These are phyloP conservation scores for Odontomyia ornata DNA, from an alignment of 2,888 invertebrate genomes.

Conservation along the genomic window DNA sequence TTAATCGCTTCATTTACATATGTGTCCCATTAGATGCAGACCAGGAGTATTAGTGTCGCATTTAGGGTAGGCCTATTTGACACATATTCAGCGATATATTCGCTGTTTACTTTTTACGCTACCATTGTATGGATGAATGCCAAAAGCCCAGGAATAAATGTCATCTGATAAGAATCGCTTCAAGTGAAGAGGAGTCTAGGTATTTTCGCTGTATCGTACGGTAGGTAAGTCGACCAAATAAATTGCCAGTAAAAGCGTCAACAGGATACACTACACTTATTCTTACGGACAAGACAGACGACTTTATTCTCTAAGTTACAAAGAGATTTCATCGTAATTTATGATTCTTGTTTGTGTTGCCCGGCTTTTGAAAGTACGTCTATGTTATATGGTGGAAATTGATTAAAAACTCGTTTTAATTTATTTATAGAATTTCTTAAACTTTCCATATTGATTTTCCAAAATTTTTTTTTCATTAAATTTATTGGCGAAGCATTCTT, in stretches of 20 bases:
- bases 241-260: constrained; percentile 29
- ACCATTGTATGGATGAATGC: background rate
- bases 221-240: constrained; percentile 11
- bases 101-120: background rate
- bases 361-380: no score
- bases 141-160: background rate
- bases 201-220: background rate
- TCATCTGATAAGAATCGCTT: constrained; percentile 14
- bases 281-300: background rate
- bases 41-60: constrained; percentile 11
- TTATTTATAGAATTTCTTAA: no score
- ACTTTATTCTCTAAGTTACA: constrained; percentile 2
- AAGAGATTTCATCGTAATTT: constrained; percentile 11
- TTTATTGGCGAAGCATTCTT: no score
- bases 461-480: no score
- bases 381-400: no score
- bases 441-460: no score
- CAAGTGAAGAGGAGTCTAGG: background rate
- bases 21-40: background rate
- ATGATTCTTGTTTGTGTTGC: background rate
- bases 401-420: no score
- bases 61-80: background rate
- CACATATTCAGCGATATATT: background rate
- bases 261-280: constrained; percentile 28
- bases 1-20: constrained; percentile 3